Conservation (phyloP, 2,888 invertebrate species). For the Zaprionus obscuricornis region DNA sequence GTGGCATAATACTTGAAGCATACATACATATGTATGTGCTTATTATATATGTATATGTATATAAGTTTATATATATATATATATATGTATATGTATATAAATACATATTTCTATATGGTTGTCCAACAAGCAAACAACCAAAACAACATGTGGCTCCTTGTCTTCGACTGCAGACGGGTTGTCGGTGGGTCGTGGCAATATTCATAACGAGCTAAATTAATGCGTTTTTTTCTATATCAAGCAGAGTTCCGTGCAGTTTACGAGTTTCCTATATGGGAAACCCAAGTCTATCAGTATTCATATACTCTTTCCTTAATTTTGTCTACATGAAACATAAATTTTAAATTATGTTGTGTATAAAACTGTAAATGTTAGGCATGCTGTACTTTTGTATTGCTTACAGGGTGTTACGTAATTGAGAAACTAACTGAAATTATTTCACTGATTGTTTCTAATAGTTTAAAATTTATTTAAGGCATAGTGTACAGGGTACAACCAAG, state of each 20-base stretch:
- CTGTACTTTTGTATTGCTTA: too few species aligned
- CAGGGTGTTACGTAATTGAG: too few species aligned
- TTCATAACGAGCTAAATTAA: conserved; percentile 81
- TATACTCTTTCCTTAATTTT: too few species aligned
- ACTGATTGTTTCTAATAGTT: too few species aligned
- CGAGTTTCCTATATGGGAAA: too few species aligned
- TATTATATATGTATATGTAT: conserved; percentile 64
- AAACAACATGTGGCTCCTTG: conserved; percentile 10
- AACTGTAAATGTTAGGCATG: too few species aligned
- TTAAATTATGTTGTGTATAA: too few species aligned
- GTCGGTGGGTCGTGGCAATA: conserved; percentile 70
- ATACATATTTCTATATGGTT: too few species aligned
- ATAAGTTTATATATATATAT: conserved; percentile 24
- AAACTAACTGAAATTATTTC: too few species aligned
- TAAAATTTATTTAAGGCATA: too few species aligned
- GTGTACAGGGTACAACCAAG: conserved; percentile 15
- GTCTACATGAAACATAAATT: conserved; percentile 31
- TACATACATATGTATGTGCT: conserved; percentile 1
- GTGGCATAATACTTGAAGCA: conserved; percentile 75
- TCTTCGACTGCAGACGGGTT: conserved; percentile 8
- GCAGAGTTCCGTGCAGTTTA: conserved; percentile 80
- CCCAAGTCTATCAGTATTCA: too few species aligned
- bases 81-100: conserved; percentile 68
- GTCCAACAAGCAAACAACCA: too few species aligned
- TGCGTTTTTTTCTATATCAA: conserved; percentile 80